Base-by-base conservation (phyloP, 2,888 invertebrate genomes). In the Tenthredo mesomela region DNA sequence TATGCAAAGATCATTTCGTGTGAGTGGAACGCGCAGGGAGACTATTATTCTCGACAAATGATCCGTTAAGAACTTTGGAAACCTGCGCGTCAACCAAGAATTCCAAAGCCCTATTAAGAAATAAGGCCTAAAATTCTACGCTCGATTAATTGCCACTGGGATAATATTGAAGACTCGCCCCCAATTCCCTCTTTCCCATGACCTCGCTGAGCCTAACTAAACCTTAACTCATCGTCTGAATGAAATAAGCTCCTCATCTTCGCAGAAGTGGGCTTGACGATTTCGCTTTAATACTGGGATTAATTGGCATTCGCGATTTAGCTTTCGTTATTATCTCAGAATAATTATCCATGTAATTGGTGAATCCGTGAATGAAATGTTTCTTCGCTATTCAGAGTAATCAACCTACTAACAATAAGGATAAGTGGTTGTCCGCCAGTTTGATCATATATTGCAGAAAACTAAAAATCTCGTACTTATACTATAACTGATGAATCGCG, bases 171-270 rank as follows among this genome's bases (percentile, higher is more conserved):
- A 77, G 54, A 77, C 29, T 77, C 77, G 18, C 7, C n/a, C 47
- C 54, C 29, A 29, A 47, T 54, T 54, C 50, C 77, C 77, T 25
- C 54, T 54, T 40, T 77, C 15, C 54, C 25, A 25, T 77, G 29
- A 77, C 54, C 54, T 50, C 54, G 18, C 50, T 33, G 18, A 50
- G 77, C 21, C n/a, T 77, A 47, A 29, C 77, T 25, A 33, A 77
- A 77, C 54, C 77, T 77, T 77, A 77, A 54, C 50, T 77, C 54
- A 50, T 54, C 54, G 15, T 54, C 54, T 77, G 77, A 54, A 77
- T 77, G 77, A 54, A 77, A 77, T 77, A 77, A 77, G 77, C 77
- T 77, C 50, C 77, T 77, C 47, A 77, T 50, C 77, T 77, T 50
- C 33, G 77, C 18, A 77, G 29, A 54, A 29, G 21, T 77, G 33